A percentile compares a stretch with the other conserved stretches of the same genome.
Evolutionary conservation across 2,797 vertebrate genomes (phyloP).

Genomic region (Schizopygopsis pylzovi): DNA sequence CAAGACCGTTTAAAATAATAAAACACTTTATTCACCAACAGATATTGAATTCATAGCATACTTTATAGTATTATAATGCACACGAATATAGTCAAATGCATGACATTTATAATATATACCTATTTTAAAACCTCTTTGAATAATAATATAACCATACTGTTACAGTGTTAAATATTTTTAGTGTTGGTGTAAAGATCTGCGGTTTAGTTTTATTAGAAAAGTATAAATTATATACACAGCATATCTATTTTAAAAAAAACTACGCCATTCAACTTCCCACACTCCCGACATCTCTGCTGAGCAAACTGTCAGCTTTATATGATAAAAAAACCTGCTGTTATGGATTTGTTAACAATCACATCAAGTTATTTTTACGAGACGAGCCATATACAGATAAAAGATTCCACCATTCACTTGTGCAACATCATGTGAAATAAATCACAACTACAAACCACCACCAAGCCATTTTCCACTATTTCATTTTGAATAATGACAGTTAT

Average conservation of each 20-base stretch:
- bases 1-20: background rate
- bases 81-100: background rate
- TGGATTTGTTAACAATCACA: conserved; percentile 30
- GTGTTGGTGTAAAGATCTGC: background rate
- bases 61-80: background rate
- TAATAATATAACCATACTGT: background rate
- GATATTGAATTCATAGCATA: background rate
- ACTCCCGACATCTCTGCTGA: background rate
- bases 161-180: background rate
- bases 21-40: background rate
- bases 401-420: conserved; percentile 9
- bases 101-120: background rate
- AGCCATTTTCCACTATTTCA: background rate
- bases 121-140: background rate
- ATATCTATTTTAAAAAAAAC: background rate
- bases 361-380: conserved; percentile 25
- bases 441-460: conserved; percentile 1
- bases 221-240: background rate
- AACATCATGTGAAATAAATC: conserved; percentile 31
- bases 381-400: conserved; percentile 9
- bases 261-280: background rate
- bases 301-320: background rate
- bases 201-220: background rate
- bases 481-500: conserved; percentile 27
- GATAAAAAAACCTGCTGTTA: conserved; percentile 3